Evolutionary conservation across 2,797 vertebrate species (phyloP), one percentile per base, ranked within the genome.

Genomic region (Sparus aurata): DNA sequence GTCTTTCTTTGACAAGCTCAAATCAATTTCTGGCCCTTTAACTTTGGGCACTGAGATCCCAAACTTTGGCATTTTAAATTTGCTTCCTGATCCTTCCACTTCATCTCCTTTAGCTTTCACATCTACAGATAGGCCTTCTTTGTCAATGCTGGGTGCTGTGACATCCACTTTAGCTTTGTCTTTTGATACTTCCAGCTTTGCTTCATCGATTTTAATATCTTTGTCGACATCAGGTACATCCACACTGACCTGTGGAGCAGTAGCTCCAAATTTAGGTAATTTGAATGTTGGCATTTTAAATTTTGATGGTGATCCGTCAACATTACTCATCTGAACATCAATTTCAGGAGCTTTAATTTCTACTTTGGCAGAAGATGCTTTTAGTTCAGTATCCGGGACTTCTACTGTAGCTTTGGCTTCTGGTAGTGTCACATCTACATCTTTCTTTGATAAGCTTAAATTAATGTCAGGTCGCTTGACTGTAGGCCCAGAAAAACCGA

Each of bases 61-160:
- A 77, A 91, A 73, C 54, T 58, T 87, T 76, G 91, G 90, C 73
- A 91, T 60, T 80, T 88, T 83, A 20, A 84, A 81, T 23, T 73
- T 84, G 25, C 15, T 20, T 38, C 79, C 59, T 4, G 22, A 13
- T 4, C 23, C 53, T 16, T 54, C 52, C 17, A 47, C 46, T 17
- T 47, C 46, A 18, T 17, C 46, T 54, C 27, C 67, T 38, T 8
- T 73, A 45, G 22, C 11, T 69, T 69, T 73, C 0, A 86, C 16
- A 43, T 86, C 72, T 17, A 83, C 27, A 4, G 70, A 76, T 34
- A 41, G 34, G 1, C 38, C 43, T 50, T 87, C 12, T 67, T 20
- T 59, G 17, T 85, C 79, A 27, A 55, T 25, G 1, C 20, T 53
- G 0, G 49, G 49, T 50, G 20, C 8, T 50, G 3, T 6, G 15